Percentiles rank a stretch among this genome's conserved stretches.
Conservation (phyloP, 2,797 vertebrate genomes). For the Anas flavirostris region DNA sequence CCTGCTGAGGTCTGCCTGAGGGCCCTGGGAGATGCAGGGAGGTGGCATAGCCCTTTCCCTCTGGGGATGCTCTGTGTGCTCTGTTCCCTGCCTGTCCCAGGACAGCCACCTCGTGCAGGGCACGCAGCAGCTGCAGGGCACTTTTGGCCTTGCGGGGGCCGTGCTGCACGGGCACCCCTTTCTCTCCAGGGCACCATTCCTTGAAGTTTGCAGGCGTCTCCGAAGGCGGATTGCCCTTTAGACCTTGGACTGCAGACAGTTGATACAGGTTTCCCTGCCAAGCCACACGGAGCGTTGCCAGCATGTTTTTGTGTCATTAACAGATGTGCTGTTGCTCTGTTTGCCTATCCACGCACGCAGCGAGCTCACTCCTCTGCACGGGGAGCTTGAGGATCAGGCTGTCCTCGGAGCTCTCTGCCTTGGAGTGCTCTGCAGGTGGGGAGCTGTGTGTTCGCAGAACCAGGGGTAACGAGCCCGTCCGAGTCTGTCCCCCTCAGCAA, state of each 20-base stretch:
- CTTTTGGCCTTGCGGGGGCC: accelerated
- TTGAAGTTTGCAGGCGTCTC: neutral
- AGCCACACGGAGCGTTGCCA: neutral
- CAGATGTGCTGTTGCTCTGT: neutral
- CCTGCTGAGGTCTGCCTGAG: neutral
- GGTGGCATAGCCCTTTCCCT: neutral
- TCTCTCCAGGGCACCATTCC: neutral
- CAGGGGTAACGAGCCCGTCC: neutral
- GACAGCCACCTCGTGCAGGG: neutral
- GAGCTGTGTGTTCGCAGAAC: accelerated
- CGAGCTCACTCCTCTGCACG: accelerated
- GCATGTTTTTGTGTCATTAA: neutral
- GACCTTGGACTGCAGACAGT: slow-evolving; percentile 33
- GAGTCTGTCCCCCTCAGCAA: neutral
- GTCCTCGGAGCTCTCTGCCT: neutral
- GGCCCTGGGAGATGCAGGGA: neutral
- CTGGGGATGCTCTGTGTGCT: accelerated
- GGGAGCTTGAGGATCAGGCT: neutral
- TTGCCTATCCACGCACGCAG: accelerated
- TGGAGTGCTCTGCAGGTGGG: accelerated
- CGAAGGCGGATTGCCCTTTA: slow-evolving; percentile 7
- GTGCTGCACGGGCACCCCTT: accelerated
- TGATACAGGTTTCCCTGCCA: neutral
- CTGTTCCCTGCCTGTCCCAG: neutral
- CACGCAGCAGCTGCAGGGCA: accelerated